A percentile compares a stretch with the other conserved stretches of the same genome.
phyloP scores from a whole-genome alignment of 2,113 vertebrate species.

The Ctenomys sociabilis region DNA sequence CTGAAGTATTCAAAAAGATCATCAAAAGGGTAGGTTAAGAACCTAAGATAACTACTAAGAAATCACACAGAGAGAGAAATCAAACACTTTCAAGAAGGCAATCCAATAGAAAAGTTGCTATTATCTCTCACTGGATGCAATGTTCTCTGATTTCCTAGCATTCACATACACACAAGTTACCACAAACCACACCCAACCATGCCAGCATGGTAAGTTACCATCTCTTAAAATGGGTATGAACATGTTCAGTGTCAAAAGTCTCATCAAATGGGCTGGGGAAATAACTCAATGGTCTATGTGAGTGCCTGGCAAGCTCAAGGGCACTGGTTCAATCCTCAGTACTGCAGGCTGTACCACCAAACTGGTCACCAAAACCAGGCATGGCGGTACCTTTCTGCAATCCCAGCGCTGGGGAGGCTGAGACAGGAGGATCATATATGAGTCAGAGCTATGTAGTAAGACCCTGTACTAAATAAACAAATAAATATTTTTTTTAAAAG shows the following conservation, averaged over 20 bases:
- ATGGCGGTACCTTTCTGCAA: too few species aligned
- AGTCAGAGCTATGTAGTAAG: too few species aligned
- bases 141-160: constrained; percentile 47
- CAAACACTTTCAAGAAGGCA: constrained; percentile 35
- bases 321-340: too few species aligned
- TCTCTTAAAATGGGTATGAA: constrained; percentile 26
- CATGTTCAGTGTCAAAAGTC: constrained; percentile 45
- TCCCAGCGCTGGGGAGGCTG: too few species aligned
- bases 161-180: constrained; percentile 12
- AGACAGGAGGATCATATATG: too few species aligned
- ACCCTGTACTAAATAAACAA: too few species aligned
- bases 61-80: too few species aligned
- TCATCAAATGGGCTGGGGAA: background rate
- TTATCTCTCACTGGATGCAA: constrained; percentile 52
- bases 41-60: constrained; percentile 44
- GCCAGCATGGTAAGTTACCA: background rate
- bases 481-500: too few species aligned
- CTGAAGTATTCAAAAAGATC: constrained; percentile 41
- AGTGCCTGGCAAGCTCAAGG: too few species aligned
- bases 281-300: too few species aligned
- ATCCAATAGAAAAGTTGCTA: constrained; percentile 4
- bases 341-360: too few species aligned
- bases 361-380: too few species aligned
- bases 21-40: constrained; percentile 39
- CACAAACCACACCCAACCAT: background rate